These are phyloP conservation scores for Anagrus nilaparvatae DNA, from an alignment of 1,140 invertebrate genomes.

Conservation along the genomic window DNA sequence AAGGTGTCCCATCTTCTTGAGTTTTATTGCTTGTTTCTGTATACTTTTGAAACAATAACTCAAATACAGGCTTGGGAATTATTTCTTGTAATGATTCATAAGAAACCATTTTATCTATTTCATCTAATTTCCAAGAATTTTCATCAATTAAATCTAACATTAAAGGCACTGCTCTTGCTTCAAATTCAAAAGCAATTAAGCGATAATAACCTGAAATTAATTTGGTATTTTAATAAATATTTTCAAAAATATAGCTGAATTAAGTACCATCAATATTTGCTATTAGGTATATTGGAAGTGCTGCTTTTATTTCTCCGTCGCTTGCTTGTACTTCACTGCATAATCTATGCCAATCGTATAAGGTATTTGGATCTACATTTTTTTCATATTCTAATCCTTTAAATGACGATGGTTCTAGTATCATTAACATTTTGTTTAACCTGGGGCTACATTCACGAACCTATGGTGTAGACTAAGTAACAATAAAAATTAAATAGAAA, in stretches of 20 bases:
- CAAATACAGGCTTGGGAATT: slow-evolving; percentile 56
- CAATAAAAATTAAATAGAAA: too few relatives aligned
- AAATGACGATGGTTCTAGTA: slow-evolving; percentile 63
- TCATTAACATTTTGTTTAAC: slow-evolving; percentile 54
- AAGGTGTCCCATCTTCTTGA: slow-evolving; percentile 26
- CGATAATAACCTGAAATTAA: slow-evolving; percentile 44
- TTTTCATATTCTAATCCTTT: slow-evolving; percentile 72
- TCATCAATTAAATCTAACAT: slow-evolving; percentile 77
- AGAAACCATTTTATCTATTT: slow-evolving; percentile 58
- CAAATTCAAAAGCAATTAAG: slow-evolving; percentile 54
- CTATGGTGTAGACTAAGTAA: slow-evolving; percentile 13
- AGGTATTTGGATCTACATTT: slow-evolving; percentile 45
- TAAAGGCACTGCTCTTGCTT: slow-evolving; percentile 63
- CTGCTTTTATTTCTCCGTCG: slow-evolving; percentile 54
- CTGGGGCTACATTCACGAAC: slow-evolving; percentile 59
- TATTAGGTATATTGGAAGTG: slow-evolving; percentile 53
- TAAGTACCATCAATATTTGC: slow-evolving; percentile 55
- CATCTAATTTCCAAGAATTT: slow-evolving; percentile 69
- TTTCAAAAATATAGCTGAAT: neutral
- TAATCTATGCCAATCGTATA: slow-evolving; percentile 57
- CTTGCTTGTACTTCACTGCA: slow-evolving; percentile 66
- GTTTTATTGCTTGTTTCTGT: slow-evolving; percentile 43
- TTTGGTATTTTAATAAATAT: neutral
- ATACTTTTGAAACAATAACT: slow-evolving; percentile 62
- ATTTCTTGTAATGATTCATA: slow-evolving; percentile 57